Conservation (phyloP, 2,113 vertebrate genomes). For the Lontra canadensis region DNA sequence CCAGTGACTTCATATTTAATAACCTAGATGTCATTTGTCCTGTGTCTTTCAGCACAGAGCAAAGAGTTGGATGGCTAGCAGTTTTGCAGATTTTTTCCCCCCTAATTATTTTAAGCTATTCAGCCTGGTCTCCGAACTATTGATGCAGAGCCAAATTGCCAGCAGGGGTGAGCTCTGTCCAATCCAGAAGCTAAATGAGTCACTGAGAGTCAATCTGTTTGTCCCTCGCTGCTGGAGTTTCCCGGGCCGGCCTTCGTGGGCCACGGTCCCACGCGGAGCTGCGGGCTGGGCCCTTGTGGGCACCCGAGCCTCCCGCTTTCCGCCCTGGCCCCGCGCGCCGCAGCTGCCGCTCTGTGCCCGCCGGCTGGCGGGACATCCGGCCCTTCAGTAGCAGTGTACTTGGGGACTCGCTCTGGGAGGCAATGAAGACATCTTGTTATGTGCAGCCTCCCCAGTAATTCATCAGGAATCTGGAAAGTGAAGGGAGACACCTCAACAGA, state of each 20-base stretch:
- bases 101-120: slow-evolving; percentile 92
- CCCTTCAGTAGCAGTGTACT: slow-evolving; percentile 62
- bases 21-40: slow-evolving; percentile 89
- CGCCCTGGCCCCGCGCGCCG: slow-evolving; percentile 67
- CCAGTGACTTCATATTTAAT: slow-evolving; percentile 90
- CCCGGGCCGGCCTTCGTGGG: slow-evolving; percentile 80
- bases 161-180: slow-evolving; percentile 90
- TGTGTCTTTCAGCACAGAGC: slow-evolving; percentile 83
- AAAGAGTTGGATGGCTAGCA: slow-evolving; percentile 85
- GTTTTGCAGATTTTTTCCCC: slow-evolving; percentile 84
- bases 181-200: slow-evolving; percentile 94
- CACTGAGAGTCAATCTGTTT: slow-evolving; percentile 92
- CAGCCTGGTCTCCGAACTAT: slow-evolving; percentile 87
- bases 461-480: slow-evolving; percentile 82
- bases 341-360: slow-evolving; percentile 79
- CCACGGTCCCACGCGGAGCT: slow-evolving; percentile 78
- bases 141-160: slow-evolving; percentile 89
- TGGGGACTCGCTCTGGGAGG: slow-evolving; percentile 77
- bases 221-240: slow-evolving; percentile 86
- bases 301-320: slow-evolving; percentile 77
- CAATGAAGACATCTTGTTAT: slow-evolving; percentile 87
- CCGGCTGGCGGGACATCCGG: slow-evolving; percentile 69
- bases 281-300: slow-evolving; percentile 77
- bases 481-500: slow-evolving; percentile 65
- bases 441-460: slow-evolving; percentile 79